These are phyloP conservation scores for Nematolebias whitei DNA, from an alignment of 2,113 vertebrate genomes.

Conservation along the genomic window DNA sequence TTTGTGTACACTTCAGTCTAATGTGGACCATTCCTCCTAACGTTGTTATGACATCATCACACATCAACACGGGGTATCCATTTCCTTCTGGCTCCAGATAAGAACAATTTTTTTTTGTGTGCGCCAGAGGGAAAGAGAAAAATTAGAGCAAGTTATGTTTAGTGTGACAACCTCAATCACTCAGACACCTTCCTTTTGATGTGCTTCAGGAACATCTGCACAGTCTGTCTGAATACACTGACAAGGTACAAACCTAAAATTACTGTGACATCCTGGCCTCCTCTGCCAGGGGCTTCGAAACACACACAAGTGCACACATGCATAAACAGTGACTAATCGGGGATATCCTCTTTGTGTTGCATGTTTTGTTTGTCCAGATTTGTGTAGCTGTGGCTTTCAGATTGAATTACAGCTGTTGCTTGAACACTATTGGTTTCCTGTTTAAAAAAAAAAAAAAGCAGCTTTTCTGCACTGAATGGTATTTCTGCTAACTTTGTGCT, in stretches of 20 bases:
- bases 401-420: no score
- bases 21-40: constrained; percentile 51
- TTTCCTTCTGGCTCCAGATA: constrained; percentile 52
- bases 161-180: constrained; percentile 4
- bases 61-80: constrained; percentile 33
- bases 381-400: neutral
- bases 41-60: constrained; percentile 56
- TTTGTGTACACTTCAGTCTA: constrained; percentile 57
- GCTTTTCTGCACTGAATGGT: no score
- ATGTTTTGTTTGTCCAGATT: neutral
- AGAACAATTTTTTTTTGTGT: no score
- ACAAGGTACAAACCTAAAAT: constrained; percentile 4
- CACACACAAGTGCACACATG: neutral
- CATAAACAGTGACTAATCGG: constrained; percentile 14
- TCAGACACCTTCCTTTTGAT: constrained; percentile 12
- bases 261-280: neutral
- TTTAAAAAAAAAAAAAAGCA: no score
- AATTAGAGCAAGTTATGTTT: neutral
- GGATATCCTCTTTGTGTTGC: constrained; percentile 9
- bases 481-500: no score
- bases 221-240: constrained; percentile 31
- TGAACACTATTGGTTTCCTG: no score
- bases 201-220: constrained; percentile 28
- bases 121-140: neutral
- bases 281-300: constrained; percentile 11